Percentiles rank a stretch among this genome's conserved stretches.
Conservation (phyloP, 2,888 invertebrate genomes). For the Nomada ruficornis region DNA sequence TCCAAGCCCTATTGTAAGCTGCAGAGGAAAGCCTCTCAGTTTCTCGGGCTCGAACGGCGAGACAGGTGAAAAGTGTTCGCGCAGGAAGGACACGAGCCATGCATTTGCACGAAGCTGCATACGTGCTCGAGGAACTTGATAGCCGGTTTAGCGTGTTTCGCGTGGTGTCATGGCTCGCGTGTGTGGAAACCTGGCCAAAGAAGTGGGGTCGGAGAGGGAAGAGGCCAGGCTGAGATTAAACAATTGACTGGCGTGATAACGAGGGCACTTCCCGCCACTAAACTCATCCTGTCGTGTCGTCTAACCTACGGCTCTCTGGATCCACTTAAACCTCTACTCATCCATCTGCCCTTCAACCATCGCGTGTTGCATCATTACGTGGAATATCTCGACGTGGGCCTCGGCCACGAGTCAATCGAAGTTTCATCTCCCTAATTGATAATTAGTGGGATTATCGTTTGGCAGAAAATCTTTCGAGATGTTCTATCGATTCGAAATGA, state of each 20-base stretch:
- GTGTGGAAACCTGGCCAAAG: slow-evolving; percentile 53
- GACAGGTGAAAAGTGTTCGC: slow-evolving; percentile 25
- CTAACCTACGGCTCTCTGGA: slow-evolving; percentile 62
- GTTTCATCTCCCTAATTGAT: no score
- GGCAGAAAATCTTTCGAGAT: no score
- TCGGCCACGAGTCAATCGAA: no score
- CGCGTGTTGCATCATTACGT: slow-evolving; percentile 43
- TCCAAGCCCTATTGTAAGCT: not conserved
- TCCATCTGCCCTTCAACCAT: slow-evolving; percentile 71
- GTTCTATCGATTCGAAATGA: no score
- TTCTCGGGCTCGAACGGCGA: not conserved
- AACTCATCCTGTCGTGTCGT: slow-evolving; percentile 77
- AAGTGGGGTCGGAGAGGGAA: slow-evolving; percentile 49
- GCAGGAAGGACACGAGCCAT: slow-evolving; percentile 24
- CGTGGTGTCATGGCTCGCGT: slow-evolving; percentile 65
- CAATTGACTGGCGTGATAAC: slow-evolving; percentile 83
- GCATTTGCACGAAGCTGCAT: slow-evolving; percentile 27
- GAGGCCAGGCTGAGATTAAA: slow-evolving; percentile 78
- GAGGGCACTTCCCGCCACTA: slow-evolving; percentile 83
- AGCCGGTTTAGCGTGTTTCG: slow-evolving; percentile 71
- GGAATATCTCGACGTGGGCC: not conserved
- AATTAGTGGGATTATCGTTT: no score
- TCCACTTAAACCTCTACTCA: slow-evolving; percentile 65
- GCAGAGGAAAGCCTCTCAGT: not conserved
- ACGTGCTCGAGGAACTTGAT: slow-evolving; percentile 70